phyloP scores from a whole-genome alignment of 2,888 invertebrate species.

The Metellina segmentata region DNA sequence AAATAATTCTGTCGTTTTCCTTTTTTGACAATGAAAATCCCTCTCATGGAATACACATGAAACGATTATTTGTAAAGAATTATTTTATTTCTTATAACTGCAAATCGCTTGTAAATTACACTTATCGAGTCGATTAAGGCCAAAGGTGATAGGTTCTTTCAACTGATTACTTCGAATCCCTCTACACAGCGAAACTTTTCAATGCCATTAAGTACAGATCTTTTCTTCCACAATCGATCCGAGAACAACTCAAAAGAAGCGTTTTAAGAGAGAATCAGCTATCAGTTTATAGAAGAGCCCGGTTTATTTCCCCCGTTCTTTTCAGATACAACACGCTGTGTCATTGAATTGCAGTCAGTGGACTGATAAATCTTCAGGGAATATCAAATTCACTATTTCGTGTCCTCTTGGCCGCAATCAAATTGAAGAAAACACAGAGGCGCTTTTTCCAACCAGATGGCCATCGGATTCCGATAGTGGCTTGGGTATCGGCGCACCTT shows the following conservation, averaged over 20 bases:
- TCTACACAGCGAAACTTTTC: background rate
- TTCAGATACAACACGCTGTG: too few species aligned
- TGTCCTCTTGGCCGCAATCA: background rate
- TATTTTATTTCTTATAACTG: too few species aligned
- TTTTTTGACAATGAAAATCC: too few species aligned
- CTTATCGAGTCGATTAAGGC: too few species aligned
- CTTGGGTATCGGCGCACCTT: too few species aligned
- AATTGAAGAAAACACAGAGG: background rate
- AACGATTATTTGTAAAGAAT: too few species aligned
- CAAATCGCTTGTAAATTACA: too few species aligned
- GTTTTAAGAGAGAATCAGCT: background rate
- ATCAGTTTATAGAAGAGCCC: background rate
- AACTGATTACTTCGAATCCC: background rate
- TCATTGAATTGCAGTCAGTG: background rate
- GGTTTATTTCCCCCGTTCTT: background rate
- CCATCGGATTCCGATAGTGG: conserved; percentile 13
- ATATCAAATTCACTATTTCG: background rate
- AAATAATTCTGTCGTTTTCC: too few species aligned
- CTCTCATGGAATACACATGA: too few species aligned
- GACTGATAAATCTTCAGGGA: background rate
- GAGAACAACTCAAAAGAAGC: background rate
- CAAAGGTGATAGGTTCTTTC: background rate
- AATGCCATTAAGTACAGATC: background rate
- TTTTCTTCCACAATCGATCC: background rate
- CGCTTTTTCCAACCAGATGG: background rate